A percentile compares a stretch with the other conserved stretches of the same genome.
Evolutionary conservation across 2,888 invertebrate genomes (phyloP).

Genomic region (Epinotia brunnichana): DNA sequence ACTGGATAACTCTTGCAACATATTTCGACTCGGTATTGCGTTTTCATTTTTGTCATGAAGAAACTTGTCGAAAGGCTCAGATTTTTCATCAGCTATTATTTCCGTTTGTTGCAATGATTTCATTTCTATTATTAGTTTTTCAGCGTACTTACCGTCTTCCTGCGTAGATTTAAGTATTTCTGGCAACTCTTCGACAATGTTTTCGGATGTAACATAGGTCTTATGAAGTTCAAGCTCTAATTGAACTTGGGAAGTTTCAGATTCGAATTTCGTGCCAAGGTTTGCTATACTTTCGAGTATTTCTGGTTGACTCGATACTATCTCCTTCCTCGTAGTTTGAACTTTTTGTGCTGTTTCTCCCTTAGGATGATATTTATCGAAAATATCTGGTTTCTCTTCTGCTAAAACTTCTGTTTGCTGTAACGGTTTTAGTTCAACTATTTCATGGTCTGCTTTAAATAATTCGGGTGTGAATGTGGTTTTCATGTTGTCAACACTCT

Average conservation of each 20-base stretch:
- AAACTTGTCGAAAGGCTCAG: conserved; percentile 50
- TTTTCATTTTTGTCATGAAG: conserved; percentile 53
- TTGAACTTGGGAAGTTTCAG: conserved; percentile 51
- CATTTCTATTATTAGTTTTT: conserved; percentile 57
- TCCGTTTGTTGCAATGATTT: conserved; percentile 63
- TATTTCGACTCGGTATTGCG: conserved; percentile 58
- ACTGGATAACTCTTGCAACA: conserved; percentile 59
- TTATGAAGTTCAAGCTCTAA: conserved; percentile 61
- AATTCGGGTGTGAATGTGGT: conserved; percentile 43
- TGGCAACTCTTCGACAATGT: conserved; percentile 55
- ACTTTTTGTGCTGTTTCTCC: conserved; percentile 59
- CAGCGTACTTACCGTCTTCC: conserved; percentile 53
- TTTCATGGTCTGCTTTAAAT: conserved; percentile 48
- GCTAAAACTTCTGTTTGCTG: conserved; percentile 53
- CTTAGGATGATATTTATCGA: conserved; percentile 51
- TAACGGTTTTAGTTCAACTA: conserved; percentile 50
- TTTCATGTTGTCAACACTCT: conserved; percentile 47
- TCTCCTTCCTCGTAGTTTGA: conserved; percentile 57
- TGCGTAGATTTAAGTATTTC: conserved; percentile 49
- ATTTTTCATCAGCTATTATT: conserved; percentile 57
- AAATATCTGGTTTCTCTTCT: conserved; percentile 51
- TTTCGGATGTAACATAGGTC: conserved; percentile 64
- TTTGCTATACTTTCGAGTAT: conserved; percentile 59
- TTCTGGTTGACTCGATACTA: conserved; percentile 59
- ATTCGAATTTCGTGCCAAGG: conserved; percentile 50